These are phyloP conservation scores for Ataeniobius toweri DNA, from an alignment of 2,797 vertebrate species.

Conservation along the genomic window DNA sequence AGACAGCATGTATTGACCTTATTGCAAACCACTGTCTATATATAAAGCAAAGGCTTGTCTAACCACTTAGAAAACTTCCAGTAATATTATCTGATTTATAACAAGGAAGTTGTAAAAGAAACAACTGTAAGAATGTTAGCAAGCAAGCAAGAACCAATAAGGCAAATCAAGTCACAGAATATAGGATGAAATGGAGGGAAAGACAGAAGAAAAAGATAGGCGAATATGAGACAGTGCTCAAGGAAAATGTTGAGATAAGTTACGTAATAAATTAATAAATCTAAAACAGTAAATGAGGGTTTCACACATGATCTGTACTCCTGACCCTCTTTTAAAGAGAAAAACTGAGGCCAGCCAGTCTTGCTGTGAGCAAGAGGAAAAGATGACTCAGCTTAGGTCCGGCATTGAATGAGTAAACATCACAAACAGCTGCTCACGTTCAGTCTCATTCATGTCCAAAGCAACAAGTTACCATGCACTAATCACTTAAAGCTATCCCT, in stretches of 20 bases:
- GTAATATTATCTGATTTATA: neutral
- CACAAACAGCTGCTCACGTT: constrained; percentile 13
- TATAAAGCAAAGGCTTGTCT: neutral
- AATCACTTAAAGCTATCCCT: neutral
- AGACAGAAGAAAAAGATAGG: neutral
- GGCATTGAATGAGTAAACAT: constrained; percentile 40
- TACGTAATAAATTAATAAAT: neutral
- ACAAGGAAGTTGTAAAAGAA: neutral
- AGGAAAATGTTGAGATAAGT: neutral
- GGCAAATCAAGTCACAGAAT: neutral
- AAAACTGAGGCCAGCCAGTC: neutral
- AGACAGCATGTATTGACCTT: neutral
- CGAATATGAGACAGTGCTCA: neutral
- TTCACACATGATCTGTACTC: neutral
- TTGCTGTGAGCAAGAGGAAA: constrained; percentile 30
- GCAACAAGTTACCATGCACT: constrained; percentile 5
- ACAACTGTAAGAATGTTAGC: neutral
- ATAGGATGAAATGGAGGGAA: neutral
- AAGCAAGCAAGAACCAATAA: neutral
- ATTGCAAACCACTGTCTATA: neutral
- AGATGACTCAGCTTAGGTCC: constrained; percentile 54
- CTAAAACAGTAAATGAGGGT: neutral
- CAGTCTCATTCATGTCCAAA: constrained; percentile 4
- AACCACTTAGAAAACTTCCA: neutral
- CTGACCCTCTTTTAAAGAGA: constrained; percentile 24